Evolutionary conservation across 2,797 vertebrate species (phyloP).

Genomic region (Rhyacichthys aspro): DNA sequence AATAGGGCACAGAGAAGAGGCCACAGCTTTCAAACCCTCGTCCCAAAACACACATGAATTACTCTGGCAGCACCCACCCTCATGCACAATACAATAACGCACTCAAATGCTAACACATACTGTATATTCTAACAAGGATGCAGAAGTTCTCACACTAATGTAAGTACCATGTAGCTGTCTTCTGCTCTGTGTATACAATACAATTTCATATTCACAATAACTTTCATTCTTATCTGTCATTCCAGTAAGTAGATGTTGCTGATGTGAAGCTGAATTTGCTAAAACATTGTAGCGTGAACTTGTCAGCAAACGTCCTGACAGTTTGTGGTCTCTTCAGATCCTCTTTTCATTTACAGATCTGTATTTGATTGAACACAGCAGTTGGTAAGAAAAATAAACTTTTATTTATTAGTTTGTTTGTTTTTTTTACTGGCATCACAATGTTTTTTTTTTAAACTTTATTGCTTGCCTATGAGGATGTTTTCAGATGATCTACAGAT

Average conservation of each 20-base stretch:
- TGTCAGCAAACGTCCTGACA: slow-evolving; percentile 11
- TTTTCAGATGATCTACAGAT: neutral
- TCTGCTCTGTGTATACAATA: neutral
- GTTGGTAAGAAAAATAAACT: neutral
- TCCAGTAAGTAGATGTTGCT: neutral
- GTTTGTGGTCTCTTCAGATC: slow-evolving; percentile 15
- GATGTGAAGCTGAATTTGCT: slow-evolving; percentile 9
- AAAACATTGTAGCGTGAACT: slow-evolving; percentile 3
- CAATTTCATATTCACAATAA: neutral
- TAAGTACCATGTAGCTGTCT: slow-evolving; percentile 63
- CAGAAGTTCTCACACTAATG: slow-evolving; percentile 43
- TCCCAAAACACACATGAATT: slow-evolving; percentile 29
- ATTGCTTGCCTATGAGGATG: neutral
- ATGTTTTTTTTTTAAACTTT: too few species aligned
- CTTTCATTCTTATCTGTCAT: neutral
- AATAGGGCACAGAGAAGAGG: slow-evolving; percentile 64
- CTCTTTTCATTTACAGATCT: neutral
- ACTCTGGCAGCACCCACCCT: slow-evolving; percentile 24
- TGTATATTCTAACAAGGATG: slow-evolving; percentile 35
- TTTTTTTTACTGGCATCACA: too few species aligned
- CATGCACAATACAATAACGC: slow-evolving; percentile 36
- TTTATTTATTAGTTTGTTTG: too few species aligned
- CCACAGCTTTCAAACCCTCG: slow-evolving; percentile 45
- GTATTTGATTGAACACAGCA: neutral
- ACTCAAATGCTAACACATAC: slow-evolving; percentile 55